Conservation (phyloP, 2,113 vertebrate species). For the Microtus montanus region DNA sequence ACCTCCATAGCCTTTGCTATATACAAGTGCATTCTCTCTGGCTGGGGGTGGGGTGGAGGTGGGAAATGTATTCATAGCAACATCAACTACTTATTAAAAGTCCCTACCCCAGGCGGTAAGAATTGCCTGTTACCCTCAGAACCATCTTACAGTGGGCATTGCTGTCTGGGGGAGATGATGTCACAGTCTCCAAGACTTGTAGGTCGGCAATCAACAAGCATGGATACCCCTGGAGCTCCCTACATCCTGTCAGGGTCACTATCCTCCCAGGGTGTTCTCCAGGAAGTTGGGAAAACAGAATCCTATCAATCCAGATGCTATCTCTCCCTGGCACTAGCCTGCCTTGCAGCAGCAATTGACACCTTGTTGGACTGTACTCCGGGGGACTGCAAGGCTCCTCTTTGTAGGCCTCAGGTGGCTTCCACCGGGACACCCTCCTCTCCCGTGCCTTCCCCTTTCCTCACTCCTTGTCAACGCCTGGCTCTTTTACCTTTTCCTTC, state of each 20-base stretch:
- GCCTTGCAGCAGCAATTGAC: neutral
- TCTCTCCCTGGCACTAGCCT: neutral
- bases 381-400: neutral
- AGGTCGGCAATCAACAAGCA: no score
- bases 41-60: no score
- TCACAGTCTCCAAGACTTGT: fast-evolving
- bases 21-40: neutral
- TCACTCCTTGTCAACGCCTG: neutral
- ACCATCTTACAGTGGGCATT: fast-evolving
- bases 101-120: fast-evolving
- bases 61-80: neutral
- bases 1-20: neutral
- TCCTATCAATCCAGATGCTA: neutral
- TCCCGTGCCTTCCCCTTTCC: no score
- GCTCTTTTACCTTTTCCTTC: neutral
- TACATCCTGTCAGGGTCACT: neutral
- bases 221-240: fast-evolving
- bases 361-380: neutral
- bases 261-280: neutral
- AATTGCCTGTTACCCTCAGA: neutral
- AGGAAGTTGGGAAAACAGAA: neutral
- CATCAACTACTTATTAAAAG: neutral
- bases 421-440: no score
- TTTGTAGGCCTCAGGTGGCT: no score
- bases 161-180: no score